Evolutionary conservation across 2,797 vertebrate genomes (phyloP), one percentile per base, ranked within the genome.

Genomic region (Eulemur albifrons): DNA sequence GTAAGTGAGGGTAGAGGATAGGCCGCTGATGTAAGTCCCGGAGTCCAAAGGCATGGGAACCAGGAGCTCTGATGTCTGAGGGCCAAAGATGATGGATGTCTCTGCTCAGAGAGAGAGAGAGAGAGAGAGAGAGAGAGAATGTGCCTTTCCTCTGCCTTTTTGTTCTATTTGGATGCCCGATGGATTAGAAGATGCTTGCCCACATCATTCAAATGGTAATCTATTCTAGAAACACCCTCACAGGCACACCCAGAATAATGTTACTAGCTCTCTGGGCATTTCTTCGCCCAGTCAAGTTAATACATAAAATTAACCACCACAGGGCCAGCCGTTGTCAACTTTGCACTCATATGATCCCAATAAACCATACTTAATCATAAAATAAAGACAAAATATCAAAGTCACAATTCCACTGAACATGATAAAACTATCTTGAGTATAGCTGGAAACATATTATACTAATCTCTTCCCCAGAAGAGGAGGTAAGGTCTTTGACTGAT

Each of bases 381-480:
- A 80, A 57, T 69, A 80, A 27, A 67, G 21, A 10, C 52, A 54
- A 4, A 82, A 88, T 21, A 70, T 38, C 13, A 70, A 57, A 7
- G 65, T 4, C 8, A 59, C 17, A 59, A 35, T 50, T 48, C 61
- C 6, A 70, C 14, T 59, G 70, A 72, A 7, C 43, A n/a, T 27
- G 14, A 52, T 27, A 40, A 0, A n/a, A 15, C 14, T 72, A 32
- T 18, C 7, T 2, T 70, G 7, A 10, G 2, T 20, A 50, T 9
- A 30, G 59, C 18, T 50, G 40, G 38, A 80, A 75, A 59, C n/a
- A 30, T n/a, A 43, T 75, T 1, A 25, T 57, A 63, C 14, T 63
- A 63, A 63, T 15, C 61, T 6, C 30, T 32, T 63, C 61, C 61
- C 61, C 30, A n/a, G 61, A 63, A 32, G 27, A 63, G 14, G 61